These are phyloP conservation scores for Neosilurus hyrtlii DNA, from an alignment of 2,797 vertebrate genomes.

Conservation along the genomic window DNA sequence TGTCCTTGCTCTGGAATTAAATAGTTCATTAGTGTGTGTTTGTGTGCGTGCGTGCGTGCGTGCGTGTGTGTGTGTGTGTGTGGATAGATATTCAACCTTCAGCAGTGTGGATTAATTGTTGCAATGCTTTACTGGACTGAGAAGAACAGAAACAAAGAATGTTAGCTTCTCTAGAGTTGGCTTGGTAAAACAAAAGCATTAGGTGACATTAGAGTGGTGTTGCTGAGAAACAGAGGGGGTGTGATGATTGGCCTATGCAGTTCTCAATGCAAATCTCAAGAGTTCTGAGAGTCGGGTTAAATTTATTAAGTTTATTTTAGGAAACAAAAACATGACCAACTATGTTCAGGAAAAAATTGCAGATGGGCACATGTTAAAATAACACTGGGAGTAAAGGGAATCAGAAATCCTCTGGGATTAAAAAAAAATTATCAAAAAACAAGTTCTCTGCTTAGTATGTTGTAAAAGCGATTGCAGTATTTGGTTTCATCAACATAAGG, in stretches of 20 bases:
- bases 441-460: neutral
- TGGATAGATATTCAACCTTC: neutral
- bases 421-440: neutral
- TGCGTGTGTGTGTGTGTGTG: neutral
- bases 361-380: neutral
- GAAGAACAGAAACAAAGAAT: neutral
- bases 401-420: neutral
- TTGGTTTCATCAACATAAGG: conserved; percentile 15
- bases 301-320: neutral
- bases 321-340: neutral
- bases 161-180: neutral
- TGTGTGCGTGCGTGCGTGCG: too few species aligned
- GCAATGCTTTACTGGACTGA: neutral
- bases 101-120: neutral
- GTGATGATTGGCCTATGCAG: neutral
- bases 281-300: neutral
- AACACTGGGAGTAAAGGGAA: neutral
- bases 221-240: neutral
- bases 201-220: neutral
- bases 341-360: neutral
- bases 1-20: neutral
- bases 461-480: neutral
- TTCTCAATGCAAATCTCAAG: neutral
- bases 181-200: neutral
- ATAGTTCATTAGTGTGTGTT: neutral